A percentile compares a stretch with the other conserved stretches of the same genome.
These are phyloP conservation scores for Amaurobius ferox DNA, from an alignment of 2,888 invertebrate species.

Conservation along the genomic window DNA sequence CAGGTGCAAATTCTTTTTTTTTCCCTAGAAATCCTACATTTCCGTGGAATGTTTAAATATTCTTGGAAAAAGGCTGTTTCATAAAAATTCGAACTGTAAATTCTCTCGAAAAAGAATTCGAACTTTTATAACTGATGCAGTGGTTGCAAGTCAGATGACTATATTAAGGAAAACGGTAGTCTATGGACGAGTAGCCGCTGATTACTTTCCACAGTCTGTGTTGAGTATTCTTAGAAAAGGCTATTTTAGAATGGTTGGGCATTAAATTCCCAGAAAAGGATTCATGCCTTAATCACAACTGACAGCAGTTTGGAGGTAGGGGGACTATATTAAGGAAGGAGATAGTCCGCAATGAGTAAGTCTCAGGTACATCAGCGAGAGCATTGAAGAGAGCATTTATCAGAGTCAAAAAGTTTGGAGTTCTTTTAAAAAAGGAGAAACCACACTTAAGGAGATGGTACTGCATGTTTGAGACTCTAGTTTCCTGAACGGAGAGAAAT, in stretches of 20 bases:
- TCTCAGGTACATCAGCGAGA: constrained; percentile 22
- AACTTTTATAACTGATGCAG: neutral
- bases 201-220: too few species aligned
- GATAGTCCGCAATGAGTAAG: constrained; percentile 8
- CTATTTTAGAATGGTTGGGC: neutral
- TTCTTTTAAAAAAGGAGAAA: constrained; percentile 41
- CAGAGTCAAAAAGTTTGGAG: constrained; percentile 32
- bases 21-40: neutral
- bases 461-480: constrained; percentile 15
- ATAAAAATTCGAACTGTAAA: neutral
- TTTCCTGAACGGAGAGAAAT: constrained; percentile 32
- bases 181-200: constrained; percentile 4
- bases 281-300: constrained; percentile 3
- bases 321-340: neutral
- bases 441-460: constrained; percentile 45
- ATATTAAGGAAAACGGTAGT: neutral
- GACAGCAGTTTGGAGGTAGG: neutral
- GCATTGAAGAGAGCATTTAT: constrained; percentile 52
- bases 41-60: neutral
- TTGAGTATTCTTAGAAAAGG: neutral
- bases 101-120: constrained; percentile 3
- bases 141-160: neutral
- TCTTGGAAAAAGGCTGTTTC: neutral
- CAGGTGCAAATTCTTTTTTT: too few species aligned
- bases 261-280: neutral